These are phyloP conservation scores for Elgonia sp. DNA, from an alignment of 2,888 invertebrate genomes.

Conservation along the genomic window DNA sequence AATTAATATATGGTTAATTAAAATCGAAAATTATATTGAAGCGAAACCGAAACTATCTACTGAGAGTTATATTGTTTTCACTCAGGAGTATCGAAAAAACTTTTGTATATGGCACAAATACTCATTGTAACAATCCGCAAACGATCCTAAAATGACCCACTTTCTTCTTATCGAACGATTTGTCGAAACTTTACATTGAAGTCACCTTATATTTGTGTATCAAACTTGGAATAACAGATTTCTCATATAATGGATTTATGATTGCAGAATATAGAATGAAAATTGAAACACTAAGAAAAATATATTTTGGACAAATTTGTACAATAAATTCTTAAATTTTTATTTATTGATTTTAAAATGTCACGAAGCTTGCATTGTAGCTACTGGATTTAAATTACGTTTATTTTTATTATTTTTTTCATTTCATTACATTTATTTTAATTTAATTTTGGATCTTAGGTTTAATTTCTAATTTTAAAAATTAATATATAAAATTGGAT, in stretches of 20 bases:
- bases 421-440: no score
- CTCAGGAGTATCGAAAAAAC: slow-evolving; percentile 43
- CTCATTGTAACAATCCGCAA: slow-evolving; percentile 41
- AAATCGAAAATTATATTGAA: slow-evolving; percentile 23
- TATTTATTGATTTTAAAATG: no score
- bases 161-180: slow-evolving; percentile 59
- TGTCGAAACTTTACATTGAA: slow-evolving; percentile 41
- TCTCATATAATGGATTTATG: background rate
- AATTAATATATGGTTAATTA: background rate
- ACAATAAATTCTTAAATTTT: no score
- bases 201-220: slow-evolving; percentile 29
- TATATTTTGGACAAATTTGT: no score
- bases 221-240: slow-evolving; percentile 19
- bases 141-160: slow-evolving; percentile 62
- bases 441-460: no score
- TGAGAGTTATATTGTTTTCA: slow-evolving; percentile 28
- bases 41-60: slow-evolving; percentile 31
- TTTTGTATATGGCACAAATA: slow-evolving; percentile 31
- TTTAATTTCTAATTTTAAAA: no score
- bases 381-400: no score
- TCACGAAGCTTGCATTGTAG: no score
- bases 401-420: no score
- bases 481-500: no score
- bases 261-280: background rate
- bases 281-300: no score